These are phyloP conservation scores for Thaumatotibia leucotreta DNA, from an alignment of 1,140 invertebrate species.

Conservation along the genomic window DNA sequence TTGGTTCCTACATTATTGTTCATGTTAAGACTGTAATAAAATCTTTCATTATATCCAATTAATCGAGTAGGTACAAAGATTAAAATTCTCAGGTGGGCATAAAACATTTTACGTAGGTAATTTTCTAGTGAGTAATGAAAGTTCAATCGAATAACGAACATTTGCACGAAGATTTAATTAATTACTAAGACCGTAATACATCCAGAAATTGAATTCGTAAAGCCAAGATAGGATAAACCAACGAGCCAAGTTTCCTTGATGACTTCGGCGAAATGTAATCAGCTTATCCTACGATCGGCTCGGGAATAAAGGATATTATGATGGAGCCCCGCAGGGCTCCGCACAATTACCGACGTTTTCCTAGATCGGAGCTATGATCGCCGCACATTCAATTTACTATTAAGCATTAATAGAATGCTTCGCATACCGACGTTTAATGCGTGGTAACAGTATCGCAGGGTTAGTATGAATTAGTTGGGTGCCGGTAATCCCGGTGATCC, in stretches of 20 bases:
- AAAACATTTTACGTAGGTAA: neutral
- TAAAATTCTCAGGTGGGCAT: too few relatives aligned
- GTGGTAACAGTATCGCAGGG: conserved; percentile 28
- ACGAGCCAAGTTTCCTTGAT: neutral
- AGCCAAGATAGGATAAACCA: neutral
- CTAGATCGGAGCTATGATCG: conserved; percentile 15
- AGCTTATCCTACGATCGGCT: neutral
- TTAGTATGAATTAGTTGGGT: conserved; percentile 45
- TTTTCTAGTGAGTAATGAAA: neutral
- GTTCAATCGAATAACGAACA: neutral
- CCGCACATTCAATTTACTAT: conserved; percentile 32
- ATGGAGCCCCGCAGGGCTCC: neutral
- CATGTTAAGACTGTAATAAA: too few relatives aligned
- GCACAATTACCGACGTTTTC: conserved; percentile 17
- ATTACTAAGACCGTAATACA: neutral
- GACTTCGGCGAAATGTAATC: conserved; percentile 10
- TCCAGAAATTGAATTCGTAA: neutral
- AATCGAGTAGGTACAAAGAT: too few relatives aligned
- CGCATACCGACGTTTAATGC: conserved; percentile 30
- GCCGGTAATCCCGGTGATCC: conserved; percentile 31
- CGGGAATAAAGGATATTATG: conserved; percentile 3
- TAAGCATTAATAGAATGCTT: conserved; percentile 33
- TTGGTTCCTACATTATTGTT: too few relatives aligned
- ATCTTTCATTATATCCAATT: too few relatives aligned
- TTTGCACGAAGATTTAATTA: neutral